These are phyloP conservation scores for Rhyacichthys aspro DNA, from an alignment of 2,797 vertebrate genomes.

Conservation along the genomic window DNA sequence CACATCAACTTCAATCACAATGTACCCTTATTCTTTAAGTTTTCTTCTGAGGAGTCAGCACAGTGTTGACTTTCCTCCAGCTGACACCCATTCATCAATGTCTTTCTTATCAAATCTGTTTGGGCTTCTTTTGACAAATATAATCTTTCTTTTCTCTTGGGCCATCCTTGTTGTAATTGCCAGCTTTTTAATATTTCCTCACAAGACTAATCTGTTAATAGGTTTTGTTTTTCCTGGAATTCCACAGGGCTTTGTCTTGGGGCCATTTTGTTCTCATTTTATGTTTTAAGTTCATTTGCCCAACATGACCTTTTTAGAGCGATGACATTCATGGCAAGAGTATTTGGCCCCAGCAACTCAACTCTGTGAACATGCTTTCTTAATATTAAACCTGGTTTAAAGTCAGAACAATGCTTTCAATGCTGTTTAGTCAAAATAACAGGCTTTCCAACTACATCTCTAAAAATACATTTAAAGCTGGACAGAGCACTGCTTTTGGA, in stretches of 20 bases:
- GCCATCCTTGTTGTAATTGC: conserved; percentile 1
- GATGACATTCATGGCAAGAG: too few relatives aligned
- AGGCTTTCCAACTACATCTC: too few relatives aligned
- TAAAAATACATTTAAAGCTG: too few relatives aligned
- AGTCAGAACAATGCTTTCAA: too few relatives aligned
- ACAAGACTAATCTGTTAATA: not conserved
- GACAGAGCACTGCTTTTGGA: too few relatives aligned
- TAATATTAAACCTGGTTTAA: too few relatives aligned
- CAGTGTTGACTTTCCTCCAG: conserved; percentile 34
- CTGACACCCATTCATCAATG: conserved; percentile 36
- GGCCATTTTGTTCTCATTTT: not conserved
- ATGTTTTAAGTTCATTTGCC: too few relatives aligned
- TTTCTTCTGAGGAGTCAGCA: conserved; percentile 23
- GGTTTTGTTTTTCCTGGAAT: not conserved
- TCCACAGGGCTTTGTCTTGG: not conserved
- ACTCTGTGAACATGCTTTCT: not conserved
- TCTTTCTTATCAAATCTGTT: conserved; percentile 30
- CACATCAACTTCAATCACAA: not conserved
- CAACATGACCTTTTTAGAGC: too few relatives aligned
- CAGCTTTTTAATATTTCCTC: too few relatives aligned
- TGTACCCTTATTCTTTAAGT: conserved; percentile 5
- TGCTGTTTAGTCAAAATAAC: too few relatives aligned
- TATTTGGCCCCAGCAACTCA: too few relatives aligned
- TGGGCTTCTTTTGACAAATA: conserved; percentile 15
- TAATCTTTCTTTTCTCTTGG: not conserved